Evolutionary conservation across 2,797 vertebrate genomes (phyloP).

Genomic region (Pangasius krempfi): DNA sequence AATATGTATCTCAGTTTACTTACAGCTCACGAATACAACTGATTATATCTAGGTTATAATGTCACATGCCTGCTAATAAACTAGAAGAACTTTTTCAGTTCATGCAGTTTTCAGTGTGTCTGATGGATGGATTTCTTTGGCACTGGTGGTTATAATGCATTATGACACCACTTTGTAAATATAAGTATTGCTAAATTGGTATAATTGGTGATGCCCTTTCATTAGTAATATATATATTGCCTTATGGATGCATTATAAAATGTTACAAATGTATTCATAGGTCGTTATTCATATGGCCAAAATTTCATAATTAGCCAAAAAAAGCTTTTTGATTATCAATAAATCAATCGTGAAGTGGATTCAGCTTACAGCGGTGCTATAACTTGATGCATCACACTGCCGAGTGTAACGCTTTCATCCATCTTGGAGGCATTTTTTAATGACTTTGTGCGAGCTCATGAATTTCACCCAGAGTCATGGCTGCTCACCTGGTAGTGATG

Average conservation of each 20-base stretch:
- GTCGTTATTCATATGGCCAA: not conserved
- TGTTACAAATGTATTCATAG: not conserved
- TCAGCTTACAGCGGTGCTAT: not conserved
- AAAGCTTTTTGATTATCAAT: not conserved
- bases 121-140: not conserved
- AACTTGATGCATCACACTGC: not conserved
- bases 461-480: conserved; percentile 62
- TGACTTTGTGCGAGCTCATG: conserved; percentile 49
- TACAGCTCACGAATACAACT: too few relatives aligned
- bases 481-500: conserved; percentile 71
- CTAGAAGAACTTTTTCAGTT: too few relatives aligned
- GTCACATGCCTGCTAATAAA: not conserved
- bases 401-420: conserved; percentile 15
- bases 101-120: too few relatives aligned
- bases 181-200: not conserved
- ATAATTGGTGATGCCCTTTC: not conserved
- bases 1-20: too few relatives aligned
- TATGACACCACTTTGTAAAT: not conserved
- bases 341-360: not conserved
- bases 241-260: not conserved
- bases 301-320: not conserved
- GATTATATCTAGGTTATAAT: not conserved
- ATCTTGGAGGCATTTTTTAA: conserved; percentile 20
- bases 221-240: not conserved
- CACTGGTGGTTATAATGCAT: not conserved